A percentile compares a stretch with the other conserved stretches of the same genome.
These are phyloP conservation scores for Aspidapion aeneum DNA, from an alignment of 2,888 invertebrate genomes.

Conservation along the genomic window DNA sequence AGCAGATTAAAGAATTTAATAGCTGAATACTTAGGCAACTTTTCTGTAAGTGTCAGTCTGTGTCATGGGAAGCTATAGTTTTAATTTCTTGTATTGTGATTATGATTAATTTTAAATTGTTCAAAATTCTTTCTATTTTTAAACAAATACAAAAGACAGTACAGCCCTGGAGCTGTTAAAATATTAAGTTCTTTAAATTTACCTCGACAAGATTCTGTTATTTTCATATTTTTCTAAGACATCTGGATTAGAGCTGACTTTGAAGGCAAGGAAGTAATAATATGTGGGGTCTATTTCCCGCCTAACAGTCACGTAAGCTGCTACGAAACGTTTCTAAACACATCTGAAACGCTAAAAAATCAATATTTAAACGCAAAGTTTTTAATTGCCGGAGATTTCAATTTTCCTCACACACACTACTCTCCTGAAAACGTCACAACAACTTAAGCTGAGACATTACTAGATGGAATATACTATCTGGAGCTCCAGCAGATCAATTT, in stretches of 20 bases:
- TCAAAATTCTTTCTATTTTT: no score
- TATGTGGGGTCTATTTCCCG: background rate
- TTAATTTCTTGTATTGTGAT: no score
- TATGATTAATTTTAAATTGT: no score
- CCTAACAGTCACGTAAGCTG: background rate
- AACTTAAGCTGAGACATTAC: background rate
- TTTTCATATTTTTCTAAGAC: background rate
- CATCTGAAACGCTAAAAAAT: background rate
- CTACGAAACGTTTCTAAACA: background rate
- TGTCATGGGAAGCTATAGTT: no score
- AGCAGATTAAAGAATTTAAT: no score
- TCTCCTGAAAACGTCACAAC: background rate
- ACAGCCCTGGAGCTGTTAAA: no score
- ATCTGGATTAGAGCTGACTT: background rate
- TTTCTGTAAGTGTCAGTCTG: no score
- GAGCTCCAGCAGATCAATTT: background rate
- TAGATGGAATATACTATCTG: background rate
- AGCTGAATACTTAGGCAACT: no score
- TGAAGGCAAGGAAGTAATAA: background rate
- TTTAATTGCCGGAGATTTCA: background rate
- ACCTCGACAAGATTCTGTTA: no score
- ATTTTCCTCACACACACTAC: background rate
- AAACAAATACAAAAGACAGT: no score
- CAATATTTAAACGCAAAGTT: background rate
- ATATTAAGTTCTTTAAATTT: no score